Evolutionary conservation across 2,113 vertebrate genomes (phyloP), one percentile per base, ranked within the genome.

Genomic region (Sigmodon hispidus): DNA sequence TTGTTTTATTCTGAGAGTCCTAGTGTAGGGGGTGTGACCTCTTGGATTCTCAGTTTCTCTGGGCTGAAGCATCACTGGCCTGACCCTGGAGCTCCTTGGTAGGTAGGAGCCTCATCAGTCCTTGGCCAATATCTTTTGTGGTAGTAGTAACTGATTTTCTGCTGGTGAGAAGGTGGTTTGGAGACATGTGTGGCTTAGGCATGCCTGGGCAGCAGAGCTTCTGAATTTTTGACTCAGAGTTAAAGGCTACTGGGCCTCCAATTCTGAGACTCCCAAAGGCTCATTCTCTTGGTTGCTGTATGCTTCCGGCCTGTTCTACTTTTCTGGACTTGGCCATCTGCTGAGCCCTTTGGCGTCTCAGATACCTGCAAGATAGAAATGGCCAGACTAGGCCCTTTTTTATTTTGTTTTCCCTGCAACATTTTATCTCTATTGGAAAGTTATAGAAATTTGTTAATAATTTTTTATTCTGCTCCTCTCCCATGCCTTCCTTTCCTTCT

Each of bases 311-410:
- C 3, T 0, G 0, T 36, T 50, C 36, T 21, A 13, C 50, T 65
- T 9, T 84, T 16, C 45, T 8, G 2, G 26, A 36, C 5, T 0
- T 57, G 45, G 10, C 6, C 52, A 17, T 36, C 13, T 17, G 2
- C 7, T 40, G 17, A 5, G 24, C 40, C 11, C 0, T 26, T 1
- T 6, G 61, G 77, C 4, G 2, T 13, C 31, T 79, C 48, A 22
- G 91, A n/a, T 34, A 22, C 19, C n/a, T 16, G 0, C 4, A 21
- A 45, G 50, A 61, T 63, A 0, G 12, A 40, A 8, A 10, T 7
- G 29, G 43, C 52, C 17, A 40, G 61, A 7, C 61, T 57, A 36
- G 40, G 15, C 63, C 45, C 69, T 72, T 73, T 67, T 67, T 36
- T 67, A 34, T 15, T 67, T 67, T 73, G 19, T 31, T 34, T 17